A percentile compares a stretch with the other conserved stretches of the same genome.
Evolutionary conservation across 2,113 vertebrate species (phyloP).

Genomic region (Shinisaurus crocodilurus): DNA sequence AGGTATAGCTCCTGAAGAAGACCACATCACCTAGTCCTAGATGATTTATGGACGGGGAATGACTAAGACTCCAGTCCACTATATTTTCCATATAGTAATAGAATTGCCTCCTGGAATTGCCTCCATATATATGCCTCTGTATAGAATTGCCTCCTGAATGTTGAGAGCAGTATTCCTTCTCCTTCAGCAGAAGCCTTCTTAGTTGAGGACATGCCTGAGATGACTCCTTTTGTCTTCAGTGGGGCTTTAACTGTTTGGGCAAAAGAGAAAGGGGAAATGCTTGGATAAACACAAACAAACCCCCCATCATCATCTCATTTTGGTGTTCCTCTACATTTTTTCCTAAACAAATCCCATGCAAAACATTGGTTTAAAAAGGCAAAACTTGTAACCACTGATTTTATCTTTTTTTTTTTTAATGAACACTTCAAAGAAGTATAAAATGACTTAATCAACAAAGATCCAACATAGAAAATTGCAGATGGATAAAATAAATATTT

Average conservation of each 20-base stretch:
- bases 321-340: slow-evolving; percentile 72
- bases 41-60: background rate
- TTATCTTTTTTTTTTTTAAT: slow-evolving; percentile 56
- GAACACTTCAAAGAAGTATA: slow-evolving; percentile 58
- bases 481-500: slow-evolving; percentile 17
- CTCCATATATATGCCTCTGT: no score
- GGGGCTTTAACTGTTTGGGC: slow-evolving; percentile 56
- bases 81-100: background rate
- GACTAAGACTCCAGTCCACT: background rate
- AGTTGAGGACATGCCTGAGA: background rate
- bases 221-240: slow-evolving; percentile 21
- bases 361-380: slow-evolving; percentile 74
- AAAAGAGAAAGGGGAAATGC: slow-evolving; percentile 40
- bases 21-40: no score
- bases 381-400: slow-evolving; percentile 72
- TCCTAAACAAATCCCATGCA: slow-evolving; percentile 76
- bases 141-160: background rate
- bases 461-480: slow-evolving; percentile 45
- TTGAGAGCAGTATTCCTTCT: background rate
- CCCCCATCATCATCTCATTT: slow-evolving; percentile 80
- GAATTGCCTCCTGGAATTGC: background rate
- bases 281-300: slow-evolving; percentile 78
- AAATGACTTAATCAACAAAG: slow-evolving; percentile 66
- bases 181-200: background rate
- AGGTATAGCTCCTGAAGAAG: background rate